Conservation (phyloP, 2,888 invertebrate species). For the Scrobipalpa costella region DNA sequence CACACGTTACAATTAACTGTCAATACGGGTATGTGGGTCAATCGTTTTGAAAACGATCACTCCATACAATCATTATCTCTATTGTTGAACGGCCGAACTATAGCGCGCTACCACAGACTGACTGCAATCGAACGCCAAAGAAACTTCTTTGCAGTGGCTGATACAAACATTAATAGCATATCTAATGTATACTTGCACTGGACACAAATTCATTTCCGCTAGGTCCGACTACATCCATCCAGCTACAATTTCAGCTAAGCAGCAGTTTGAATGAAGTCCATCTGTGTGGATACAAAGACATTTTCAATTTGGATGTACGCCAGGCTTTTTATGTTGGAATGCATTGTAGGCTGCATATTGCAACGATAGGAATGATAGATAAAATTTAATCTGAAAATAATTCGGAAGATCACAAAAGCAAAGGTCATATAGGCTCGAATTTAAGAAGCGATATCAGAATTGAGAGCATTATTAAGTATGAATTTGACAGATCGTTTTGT, state of each 20-base stretch:
- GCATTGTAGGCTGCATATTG: conserved; percentile 53
- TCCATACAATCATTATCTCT: conserved; percentile 54
- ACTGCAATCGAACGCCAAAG: not conserved
- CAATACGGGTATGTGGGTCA: conserved; percentile 66
- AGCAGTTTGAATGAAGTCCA: not conserved
- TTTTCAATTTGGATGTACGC: conserved; percentile 65
- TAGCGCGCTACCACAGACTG: not conserved
- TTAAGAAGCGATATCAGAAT: too few species aligned
- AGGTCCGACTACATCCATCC: not conserved
- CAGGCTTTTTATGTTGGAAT: conserved; percentile 59
- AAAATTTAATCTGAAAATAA: not conserved
- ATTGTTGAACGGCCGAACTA: not conserved
- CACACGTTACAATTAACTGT: conserved; percentile 52
- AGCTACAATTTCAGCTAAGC: not conserved
- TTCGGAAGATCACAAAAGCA: too few species aligned
- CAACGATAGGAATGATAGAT: conserved; percentile 31
- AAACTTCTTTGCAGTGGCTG: not conserved
- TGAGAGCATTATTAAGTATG: too few species aligned
- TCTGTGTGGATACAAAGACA: conserved; percentile 48
- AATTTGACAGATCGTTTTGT: too few species aligned
- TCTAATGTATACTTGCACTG: too few species aligned
- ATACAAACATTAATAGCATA: not conserved
- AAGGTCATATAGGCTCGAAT: too few species aligned
- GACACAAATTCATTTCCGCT: not conserved
- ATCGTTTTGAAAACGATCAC: conserved; percentile 59